Base-by-base conservation (phyloP, 1,140 invertebrate species). In the Archegozetes longisetosus region DNA sequence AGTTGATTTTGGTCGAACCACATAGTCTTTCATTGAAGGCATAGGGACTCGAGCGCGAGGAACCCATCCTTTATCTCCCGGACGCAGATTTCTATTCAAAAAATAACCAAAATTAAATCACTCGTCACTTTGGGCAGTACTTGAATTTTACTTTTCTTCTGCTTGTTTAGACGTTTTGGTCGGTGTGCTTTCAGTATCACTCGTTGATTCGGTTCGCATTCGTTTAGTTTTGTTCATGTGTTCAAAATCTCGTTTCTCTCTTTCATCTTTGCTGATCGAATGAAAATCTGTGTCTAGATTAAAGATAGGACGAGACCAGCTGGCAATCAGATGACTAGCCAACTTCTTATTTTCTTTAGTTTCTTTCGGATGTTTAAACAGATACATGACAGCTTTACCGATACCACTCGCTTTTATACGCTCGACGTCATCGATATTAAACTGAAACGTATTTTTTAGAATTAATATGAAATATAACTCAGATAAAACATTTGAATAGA, bases 321-420 rank as follows among this genome's bases (percentile, higher is more conserved):
- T 88, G 54, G 86, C 93, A 57, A 99, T 98, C 54, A 98, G 78
- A 69, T 85, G 84, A 24, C 87, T 88, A 62, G 91, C 91, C 52
- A 82, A 78, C 68, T 88, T 84, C 70, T 86, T 86, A 74, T 98
- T 98, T 54, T 84, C 79, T 73, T 93, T 93, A 0, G 85, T 87
- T 78, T 99, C 95, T 74, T 88, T 90, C 0, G 95, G 94, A 76
- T 99, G 94, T 71, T 98, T 98, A 72, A 92, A 98, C 14, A 98
- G 77, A 76, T 98, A 98, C 95, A 98, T 99, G 0, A 99, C 89
- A 63, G 95, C 95, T 74, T 63, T 55, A 23, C 67, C 67, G 56
- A 96, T 90, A 48, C 94, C 89, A 48, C 91, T 94, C 64, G 87
- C 84, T 72, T 96, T 97, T 50, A 98, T 73, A 52, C 86, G 82